Evolutionary conservation across 30 jellyfish, hydroid and myxozoan genomes (phyloP).

Genomic region (Aurelia aurita complex sp. Pacific): DNA sequence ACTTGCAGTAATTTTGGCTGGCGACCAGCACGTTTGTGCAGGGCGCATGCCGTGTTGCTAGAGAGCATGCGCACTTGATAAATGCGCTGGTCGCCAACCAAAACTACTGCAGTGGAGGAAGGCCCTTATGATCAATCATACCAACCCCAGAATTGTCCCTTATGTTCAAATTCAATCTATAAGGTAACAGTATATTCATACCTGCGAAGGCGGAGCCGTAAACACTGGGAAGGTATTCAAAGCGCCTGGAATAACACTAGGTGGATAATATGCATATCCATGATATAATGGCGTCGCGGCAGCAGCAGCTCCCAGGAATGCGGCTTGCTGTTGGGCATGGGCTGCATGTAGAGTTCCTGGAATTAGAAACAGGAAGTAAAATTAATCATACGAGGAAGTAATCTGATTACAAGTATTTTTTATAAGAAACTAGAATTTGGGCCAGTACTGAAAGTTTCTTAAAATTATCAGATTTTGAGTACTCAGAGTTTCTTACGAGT

Average conservation of each 20-base stretch:
- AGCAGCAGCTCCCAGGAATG: conserved; percentile 59
- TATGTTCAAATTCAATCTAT: too few relatives aligned
- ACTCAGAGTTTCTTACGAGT: too few relatives aligned
- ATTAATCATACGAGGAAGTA: background rate
- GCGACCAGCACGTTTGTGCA: too few relatives aligned
- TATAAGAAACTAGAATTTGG: background rate
- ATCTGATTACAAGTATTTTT: background rate
- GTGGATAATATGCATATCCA: conserved; percentile 59
- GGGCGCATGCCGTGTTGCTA: too few relatives aligned
- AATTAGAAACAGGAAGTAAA: background rate
- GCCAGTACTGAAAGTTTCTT: too few relatives aligned
- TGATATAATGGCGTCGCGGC: conserved; percentile 46
- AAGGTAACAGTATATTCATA: background rate
- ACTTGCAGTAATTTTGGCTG: too few relatives aligned
- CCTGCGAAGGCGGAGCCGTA: conserved; percentile 82
- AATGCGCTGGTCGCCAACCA: too few relatives aligned
- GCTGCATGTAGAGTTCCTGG: conserved; percentile 79
- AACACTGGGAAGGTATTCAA: conserved; percentile 61
- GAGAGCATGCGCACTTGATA: too few relatives aligned
- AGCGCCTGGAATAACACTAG: conserved; percentile 71
- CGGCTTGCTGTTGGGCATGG: conserved; percentile 68
- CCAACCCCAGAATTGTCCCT: too few relatives aligned
- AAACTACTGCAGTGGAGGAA: too few relatives aligned
- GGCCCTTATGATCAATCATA: too few relatives aligned
- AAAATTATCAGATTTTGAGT: too few relatives aligned